Percentiles rank a stretch among this genome's conserved stretches.
Conservation (phyloP, 2,113 vertebrate genomes). For the Lophura nycthemera region DNA sequence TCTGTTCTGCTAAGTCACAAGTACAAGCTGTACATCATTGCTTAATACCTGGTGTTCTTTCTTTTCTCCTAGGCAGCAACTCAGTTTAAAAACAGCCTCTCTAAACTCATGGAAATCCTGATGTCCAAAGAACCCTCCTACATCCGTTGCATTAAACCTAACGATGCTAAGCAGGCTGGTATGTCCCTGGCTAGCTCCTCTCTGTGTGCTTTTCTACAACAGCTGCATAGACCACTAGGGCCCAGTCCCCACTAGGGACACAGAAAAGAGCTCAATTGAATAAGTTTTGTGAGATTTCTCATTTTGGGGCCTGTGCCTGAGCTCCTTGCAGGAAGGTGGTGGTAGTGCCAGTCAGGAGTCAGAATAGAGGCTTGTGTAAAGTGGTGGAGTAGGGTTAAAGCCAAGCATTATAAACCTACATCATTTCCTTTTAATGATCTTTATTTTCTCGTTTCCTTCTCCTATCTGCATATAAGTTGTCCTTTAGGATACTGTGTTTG, state of each 20-base stretch:
- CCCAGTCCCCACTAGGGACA: neutral
- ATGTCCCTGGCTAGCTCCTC: slow-evolving; percentile 1
- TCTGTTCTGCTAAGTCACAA: neutral
- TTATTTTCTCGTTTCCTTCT: neutral
- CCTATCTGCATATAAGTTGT: neutral
- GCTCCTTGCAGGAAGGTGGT: neutral
- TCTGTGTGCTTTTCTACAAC: neutral
- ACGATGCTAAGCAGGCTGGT: slow-evolving; percentile 96
- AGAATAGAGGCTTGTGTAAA: neutral
- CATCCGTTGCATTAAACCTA: slow-evolving; percentile 96
- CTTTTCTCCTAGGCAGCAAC: slow-evolving; percentile 87
- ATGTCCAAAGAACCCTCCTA: slow-evolving; percentile 99
- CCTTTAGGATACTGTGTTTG: neutral
- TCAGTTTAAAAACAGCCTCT: slow-evolving; percentile 95
- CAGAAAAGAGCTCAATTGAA: neutral
- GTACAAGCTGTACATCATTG: neutral
- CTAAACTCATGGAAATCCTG: slow-evolving; percentile 96
- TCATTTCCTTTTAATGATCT: neutral
- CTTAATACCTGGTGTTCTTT: neutral
- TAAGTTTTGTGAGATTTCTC: neutral
- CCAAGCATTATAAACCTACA: neutral
- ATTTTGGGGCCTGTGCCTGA: neutral
- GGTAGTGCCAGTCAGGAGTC: neutral
- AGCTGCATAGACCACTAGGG: neutral
- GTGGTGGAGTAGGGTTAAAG: neutral